phyloP scores from a whole-genome alignment of 2,888 invertebrate genomes.

The Cheilosia scutellata region DNA sequence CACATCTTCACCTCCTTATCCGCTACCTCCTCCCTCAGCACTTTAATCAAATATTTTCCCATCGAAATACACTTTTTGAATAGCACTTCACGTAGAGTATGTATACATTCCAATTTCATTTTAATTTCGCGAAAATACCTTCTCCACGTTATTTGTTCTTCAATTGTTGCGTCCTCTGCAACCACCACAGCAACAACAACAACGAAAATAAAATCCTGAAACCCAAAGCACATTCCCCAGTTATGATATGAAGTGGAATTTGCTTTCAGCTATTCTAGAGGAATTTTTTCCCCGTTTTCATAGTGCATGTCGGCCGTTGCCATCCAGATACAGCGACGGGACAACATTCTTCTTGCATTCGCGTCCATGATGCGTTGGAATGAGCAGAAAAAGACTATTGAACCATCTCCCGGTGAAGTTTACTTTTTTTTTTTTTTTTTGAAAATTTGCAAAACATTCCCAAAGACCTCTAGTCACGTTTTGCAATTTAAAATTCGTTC shows the following conservation, averaged over 20 bases:
- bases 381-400: background rate
- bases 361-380: slow-evolving; percentile 1
- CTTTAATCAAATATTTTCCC: slow-evolving; percentile 22
- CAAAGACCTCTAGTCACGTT: slow-evolving; percentile 44
- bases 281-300: slow-evolving; percentile 35
- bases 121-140: slow-evolving; percentile 24
- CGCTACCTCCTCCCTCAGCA: too few relatives aligned
- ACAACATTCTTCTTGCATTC: slow-evolving; percentile 19
- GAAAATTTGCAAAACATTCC: slow-evolving; percentile 9
- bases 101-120: slow-evolving; percentile 19
- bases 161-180: slow-evolving; percentile 31
- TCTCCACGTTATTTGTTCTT: slow-evolving; percentile 32
- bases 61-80: slow-evolving; percentile 19
- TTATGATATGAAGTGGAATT: slow-evolving; percentile 56
- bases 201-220: slow-evolving; percentile 14
- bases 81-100: background rate
- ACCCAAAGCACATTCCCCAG: slow-evolving; percentile 30
- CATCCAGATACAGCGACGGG: background rate
- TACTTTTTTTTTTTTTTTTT: slow-evolving; percentile 16
- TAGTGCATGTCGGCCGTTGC: slow-evolving; percentile 28
- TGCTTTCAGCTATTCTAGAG: slow-evolving; percentile 40
- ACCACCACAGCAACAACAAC: slow-evolving; percentile 1
- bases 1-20: background rate
- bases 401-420: slow-evolving; percentile 27
- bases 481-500: slow-evolving; percentile 52